Evolutionary conservation across 2,113 vertebrate species (phyloP), one percentile per base, ranked within the genome.

Genomic region (Lutjanus erythropterus): DNA sequence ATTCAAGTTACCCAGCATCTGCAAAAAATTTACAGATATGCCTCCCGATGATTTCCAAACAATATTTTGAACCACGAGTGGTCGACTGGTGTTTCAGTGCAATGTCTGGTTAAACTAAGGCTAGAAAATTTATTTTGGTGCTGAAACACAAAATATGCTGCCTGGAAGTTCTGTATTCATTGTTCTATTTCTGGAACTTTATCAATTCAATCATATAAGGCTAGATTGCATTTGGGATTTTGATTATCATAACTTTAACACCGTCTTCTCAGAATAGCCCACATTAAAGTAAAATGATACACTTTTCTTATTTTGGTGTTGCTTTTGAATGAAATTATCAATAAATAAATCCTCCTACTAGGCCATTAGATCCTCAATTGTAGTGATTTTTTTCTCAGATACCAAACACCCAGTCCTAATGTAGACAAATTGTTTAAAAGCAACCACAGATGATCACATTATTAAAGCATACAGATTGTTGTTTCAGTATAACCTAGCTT

Each of bases 111-210:
- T 9, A 5, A 50, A 29, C 50, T 33, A 52, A 74, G 31, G 16
- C 5, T 18, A 21, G 25, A 65, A 9, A 5, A 52, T 73, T 65
- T 55, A 68, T 79, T 75, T 64, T 75, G 56, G 55, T 53, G n/a
- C 11, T 73, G 59, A 58, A 80, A 79, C 41, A 71, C 16, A 71
- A 68, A 33, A 56, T 21, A 52, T 12, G 5, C 37, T 42, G 37
- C 19, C 47, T 55, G 31, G 3, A 35, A 52, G 16, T 69, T 37
- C 23, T 33, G 46, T 44, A 35, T 33, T 59, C 56, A 47, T 33
- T 9, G 46, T 50, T 35, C 23, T 62, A 50, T 56, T 55, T 19
- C 46, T 44, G 49, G 29, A 23, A 6, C 1, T 35, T 15, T 6
- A 21, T 10, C 19, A 65, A 64, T 33, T 23, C 27, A n/a, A 31